These are phyloP conservation scores for Epinephelus awoara DNA, from an alignment of 2,797 vertebrate species.

Conservation along the genomic window DNA sequence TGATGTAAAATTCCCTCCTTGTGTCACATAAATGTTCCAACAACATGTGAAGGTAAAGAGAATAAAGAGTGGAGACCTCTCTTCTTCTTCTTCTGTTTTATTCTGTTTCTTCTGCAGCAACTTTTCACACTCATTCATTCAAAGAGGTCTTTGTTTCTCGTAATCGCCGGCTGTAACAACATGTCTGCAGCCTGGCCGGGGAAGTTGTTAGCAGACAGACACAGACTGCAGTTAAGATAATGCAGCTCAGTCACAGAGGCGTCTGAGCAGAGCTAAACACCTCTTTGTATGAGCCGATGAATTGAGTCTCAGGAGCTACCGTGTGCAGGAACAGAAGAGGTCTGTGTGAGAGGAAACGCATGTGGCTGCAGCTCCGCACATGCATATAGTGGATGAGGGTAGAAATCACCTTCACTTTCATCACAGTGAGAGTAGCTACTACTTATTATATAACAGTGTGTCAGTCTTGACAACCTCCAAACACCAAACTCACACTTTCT, in stretches of 20 bases:
- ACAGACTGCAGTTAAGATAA: slow-evolving; percentile 57
- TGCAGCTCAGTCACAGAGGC: slow-evolving; percentile 46
- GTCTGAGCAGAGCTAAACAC: slow-evolving; percentile 58
- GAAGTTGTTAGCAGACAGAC: slow-evolving; percentile 62
- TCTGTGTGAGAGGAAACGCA: slow-evolving; percentile 53
- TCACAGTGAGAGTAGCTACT: not conserved
- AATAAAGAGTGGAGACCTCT: slow-evolving; percentile 75
- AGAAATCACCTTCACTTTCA: not conserved
- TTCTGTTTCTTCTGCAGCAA: not conserved
- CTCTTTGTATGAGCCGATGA: slow-evolving; percentile 69
- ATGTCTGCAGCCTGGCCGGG: slow-evolving; percentile 44
- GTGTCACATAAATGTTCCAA: slow-evolving; percentile 44
- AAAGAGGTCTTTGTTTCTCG: slow-evolving; percentile 67
- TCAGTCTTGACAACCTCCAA: not conserved
- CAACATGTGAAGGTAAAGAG: slow-evolving; percentile 42
- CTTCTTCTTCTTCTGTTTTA: slow-evolving; percentile 28
- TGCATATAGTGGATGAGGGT: slow-evolving; percentile 3
- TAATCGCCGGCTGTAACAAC: slow-evolving; percentile 51
- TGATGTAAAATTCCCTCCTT: slow-evolving; percentile 57
- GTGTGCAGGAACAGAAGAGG: slow-evolving; percentile 64
- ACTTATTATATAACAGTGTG: not conserved
- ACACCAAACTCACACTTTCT: not conserved
- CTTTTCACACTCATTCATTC: slow-evolving; percentile 27
- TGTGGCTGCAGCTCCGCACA: not conserved
- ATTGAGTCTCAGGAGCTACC: slow-evolving; percentile 58